Percentiles rank a stretch among this genome's conserved stretches.
Conservation (phyloP, 2,888 invertebrate genomes). For the Parnassius smintheus region DNA sequence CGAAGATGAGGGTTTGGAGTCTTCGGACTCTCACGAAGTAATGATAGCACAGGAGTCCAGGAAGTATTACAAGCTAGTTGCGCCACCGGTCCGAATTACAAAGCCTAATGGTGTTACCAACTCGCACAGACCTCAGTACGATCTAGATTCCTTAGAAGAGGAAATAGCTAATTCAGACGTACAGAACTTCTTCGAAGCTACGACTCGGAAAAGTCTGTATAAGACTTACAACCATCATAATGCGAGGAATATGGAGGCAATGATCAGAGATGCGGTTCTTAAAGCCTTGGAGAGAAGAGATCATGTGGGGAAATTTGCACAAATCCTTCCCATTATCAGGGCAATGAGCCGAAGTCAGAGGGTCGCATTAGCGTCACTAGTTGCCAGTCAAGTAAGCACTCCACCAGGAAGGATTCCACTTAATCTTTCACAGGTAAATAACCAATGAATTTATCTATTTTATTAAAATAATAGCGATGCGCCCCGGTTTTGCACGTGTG, state of each 20-base stretch:
- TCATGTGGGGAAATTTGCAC: slow-evolving; percentile 81
- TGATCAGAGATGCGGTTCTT: slow-evolving; percentile 76
- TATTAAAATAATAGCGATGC: too few species aligned
- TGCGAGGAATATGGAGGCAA: slow-evolving; percentile 64
- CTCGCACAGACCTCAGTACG: slow-evolving; percentile 72
- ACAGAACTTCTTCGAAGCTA: slow-evolving; percentile 43
- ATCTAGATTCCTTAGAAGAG: slow-evolving; percentile 64
- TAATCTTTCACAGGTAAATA: slow-evolving; percentile 78
- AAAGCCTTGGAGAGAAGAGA: slow-evolving; percentile 81
- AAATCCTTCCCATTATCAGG: slow-evolving; percentile 83
- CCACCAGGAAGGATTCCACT: slow-evolving; percentile 76
- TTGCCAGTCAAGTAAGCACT: slow-evolving; percentile 82
- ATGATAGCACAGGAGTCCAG: slow-evolving; percentile 74
- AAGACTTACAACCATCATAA: slow-evolving; percentile 57
- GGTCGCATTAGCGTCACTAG: slow-evolving; percentile 82
- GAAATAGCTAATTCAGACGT: slow-evolving; percentile 47
- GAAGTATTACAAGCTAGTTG: slow-evolving; percentile 61
- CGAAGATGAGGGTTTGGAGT: slow-evolving; percentile 62
- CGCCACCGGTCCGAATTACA: slow-evolving; percentile 58
- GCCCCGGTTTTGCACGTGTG: too few species aligned
- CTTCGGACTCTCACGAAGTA: slow-evolving; percentile 60
- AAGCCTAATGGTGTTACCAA: slow-evolving; percentile 65
- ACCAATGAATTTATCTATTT: not conserved
- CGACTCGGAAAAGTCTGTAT: slow-evolving; percentile 47
- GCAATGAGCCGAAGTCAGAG: slow-evolving; percentile 83